Base-by-base conservation (phyloP, 1,140 invertebrate species). In the Drosophila athabasca region DNA sequence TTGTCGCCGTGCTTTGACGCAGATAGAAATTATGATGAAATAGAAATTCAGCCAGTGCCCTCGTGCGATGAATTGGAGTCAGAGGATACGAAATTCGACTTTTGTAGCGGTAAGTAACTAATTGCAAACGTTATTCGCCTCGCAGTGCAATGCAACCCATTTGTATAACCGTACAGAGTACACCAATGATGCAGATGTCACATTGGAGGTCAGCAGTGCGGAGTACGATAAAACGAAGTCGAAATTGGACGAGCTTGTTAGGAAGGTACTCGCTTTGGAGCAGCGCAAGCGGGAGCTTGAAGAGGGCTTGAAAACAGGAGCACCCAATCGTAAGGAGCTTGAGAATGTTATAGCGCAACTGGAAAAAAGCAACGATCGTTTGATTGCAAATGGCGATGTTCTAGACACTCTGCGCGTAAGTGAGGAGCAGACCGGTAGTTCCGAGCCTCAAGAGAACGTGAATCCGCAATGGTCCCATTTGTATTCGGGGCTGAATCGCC, bases 401-500 rank as follows among this genome's bases (percentile, higher is more conserved):
- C 31, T 77, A 11, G 67, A 78, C 45, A 57, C 52, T 7, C 35
- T 78, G 24, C 60, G 74, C 26, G 15, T 72, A 1, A 15, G 22
- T 9, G 35, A 39, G 6, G 54, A 60, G 9, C 35, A 43, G 24
- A n/a, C 11, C 26, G 39, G 6, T 5, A 19, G 24, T 5, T 24
- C 64, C 13, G 31, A 62, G 13, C 6, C 17, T 1, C 6, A 54
- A 43, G 31, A 4, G 3, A 19, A 22, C 35, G 74, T 52, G 6
- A 53, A 71, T 8, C 60, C 75, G 0, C 29, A 43, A 6, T 78
- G 75, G 75, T 6, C 60, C 13, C 57, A 52, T n/a, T 7, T 78
- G 3, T 78, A 53, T 48, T 58, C 75, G 0, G 75, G 75, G 0
- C 24, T 78, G 3, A 78, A 72, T 43, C 67, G 43, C 22, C 39